Evolutionary conservation across 2,797 vertebrate species (phyloP), one percentile per base, ranked within the genome.

Genomic region (Sylvia borin): DNA sequence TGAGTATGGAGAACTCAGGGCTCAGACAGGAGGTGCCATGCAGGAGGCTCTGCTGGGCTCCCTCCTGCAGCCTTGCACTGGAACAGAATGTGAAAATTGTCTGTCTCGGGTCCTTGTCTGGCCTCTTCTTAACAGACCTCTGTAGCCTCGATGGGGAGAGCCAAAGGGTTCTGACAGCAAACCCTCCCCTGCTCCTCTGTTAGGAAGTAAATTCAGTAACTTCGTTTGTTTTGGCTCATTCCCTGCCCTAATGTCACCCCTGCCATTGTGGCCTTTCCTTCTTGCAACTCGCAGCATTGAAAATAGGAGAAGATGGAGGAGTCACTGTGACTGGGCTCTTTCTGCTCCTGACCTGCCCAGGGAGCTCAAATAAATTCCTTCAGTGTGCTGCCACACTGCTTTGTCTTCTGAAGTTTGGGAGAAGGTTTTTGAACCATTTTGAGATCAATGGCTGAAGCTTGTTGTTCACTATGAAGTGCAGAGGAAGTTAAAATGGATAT

Each of bases 11-110:
- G 57, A 70, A 5, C 2, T 34, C 45, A 43, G 75, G 72, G 29
- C 86, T 88, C 68, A 21, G n/a, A 38, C 51, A 65, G 27, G 86
- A 82, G 90, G 48, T 45, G 82, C 85, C 47, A 9, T 47, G 50
- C 45, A 45, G 79, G 55, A 71, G 53, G 68, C 76, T 50, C 76
- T 61, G 53, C 85, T 65, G 79, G 91, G 78, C 81, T 64, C 36
- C 54, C 32, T 68, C 31, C 75, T 66, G 57, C 0, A 11, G 91
- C 72, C 42, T 40, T 47, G 27, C 0, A 5, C 79, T 47, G 70
- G 92, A 95, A 92, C 92, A 90, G 38, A 81, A 91, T 90, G 93
- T 95, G 85, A 92, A 95, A 80, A 85, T 72, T 60, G 79, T 65
- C n/a, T 22, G 34, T 29, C 92, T 74, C 3, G 0, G 31, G 40